Evolutionary conservation across 2,113 vertebrate species (phyloP), one percentile per base, ranked within the genome.

Genomic region (Gallinago media): DNA sequence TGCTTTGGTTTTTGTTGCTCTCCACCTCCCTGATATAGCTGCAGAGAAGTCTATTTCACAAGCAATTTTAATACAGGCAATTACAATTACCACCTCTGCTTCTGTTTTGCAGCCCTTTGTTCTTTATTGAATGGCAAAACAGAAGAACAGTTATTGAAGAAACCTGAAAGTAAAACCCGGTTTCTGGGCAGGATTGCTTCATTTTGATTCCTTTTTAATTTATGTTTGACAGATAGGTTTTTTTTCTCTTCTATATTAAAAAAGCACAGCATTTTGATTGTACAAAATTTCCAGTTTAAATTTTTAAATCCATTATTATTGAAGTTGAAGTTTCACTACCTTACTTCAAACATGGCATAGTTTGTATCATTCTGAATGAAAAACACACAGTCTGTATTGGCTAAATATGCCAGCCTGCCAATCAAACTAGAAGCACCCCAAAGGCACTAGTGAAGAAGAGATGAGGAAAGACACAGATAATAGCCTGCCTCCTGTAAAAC

Each of bases 391-490:
- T 58, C 62, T 59, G 20, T 47, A 86, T 88, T 95, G 47, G n/a
- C 58, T 81, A 89, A 87, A 78, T 61, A 65, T 65, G 46, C 52
- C 84, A 89, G 46, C 44, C 84, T 95, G 91, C 12, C 92, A 94
- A 78, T 92, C 91, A 92, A 75, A 82, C 77, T n/a, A 78, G 42
- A 89, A 94, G 61, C 19, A 73, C 85, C 70, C 77, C 77, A 81
- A 68, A 91, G 54, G 62, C 44, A 52, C 22, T 59, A 31, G 0
- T 58, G 42, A 86, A 87, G 1, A 12, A 55, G 55, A 56, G 54
- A 81, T 29, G 52, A 66, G 20, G 52, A 66, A 44, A 84, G 31
- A 56, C n/a, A 89, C 11, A 52, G 42, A 55, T 47, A 71, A 76
- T 26, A 79, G 18, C 47, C 55, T 78, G 27, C 8, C 52, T 75